Evolutionary conservation across 2,888 invertebrate species (phyloP), one percentile per base, ranked within the genome.

Genomic region (Standfussiana lucernea): DNA sequence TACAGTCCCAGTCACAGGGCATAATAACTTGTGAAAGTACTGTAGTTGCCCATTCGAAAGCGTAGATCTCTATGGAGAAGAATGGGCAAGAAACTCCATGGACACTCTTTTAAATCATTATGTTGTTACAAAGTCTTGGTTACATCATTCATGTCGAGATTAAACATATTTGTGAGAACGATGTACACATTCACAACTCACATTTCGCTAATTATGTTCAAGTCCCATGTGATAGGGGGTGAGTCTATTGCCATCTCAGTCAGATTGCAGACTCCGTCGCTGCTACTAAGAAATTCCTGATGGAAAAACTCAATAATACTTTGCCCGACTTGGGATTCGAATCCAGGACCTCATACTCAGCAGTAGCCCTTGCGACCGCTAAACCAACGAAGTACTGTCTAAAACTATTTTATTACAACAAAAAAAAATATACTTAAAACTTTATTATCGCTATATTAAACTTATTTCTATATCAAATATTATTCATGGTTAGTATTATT

Each of bases 401-500:
- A 59, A 21, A 59, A 32, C 28, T 53, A n/a, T 15, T 56, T 56
- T 56, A 56, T 28, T 6, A 28, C 28, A 56, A 18, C 59, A 59
- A 59, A 59, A 28, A 2, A 59, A 59, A 59, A 28, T n/a, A 50
- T 13, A 53, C 11, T 10, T 10, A 47, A 67, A 53, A 21, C 61
- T 62, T 53, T 42, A 35, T 24, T n/a, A n/a, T 18, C 21, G 2
- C 24, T 24, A 42, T 42, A 18, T 40, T 77, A 50, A 42, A 15
- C 21, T 61, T 18, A 59, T 32, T 42, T 47, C n/a, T 40, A 28
- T 50, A 42, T 13, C 35, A 56, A 65, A 77, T 76, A 40, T 62
- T 40, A 50, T 47, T 47, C 10, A 1, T 28, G 32, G 37, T 21
- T 21, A 59, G 47, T 66, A 11, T 66, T 65, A 50, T 77, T 59